These are phyloP conservation scores for Cheirogaleus medius DNA, from an alignment of 2,113 vertebrate genomes.

Conservation along the genomic window DNA sequence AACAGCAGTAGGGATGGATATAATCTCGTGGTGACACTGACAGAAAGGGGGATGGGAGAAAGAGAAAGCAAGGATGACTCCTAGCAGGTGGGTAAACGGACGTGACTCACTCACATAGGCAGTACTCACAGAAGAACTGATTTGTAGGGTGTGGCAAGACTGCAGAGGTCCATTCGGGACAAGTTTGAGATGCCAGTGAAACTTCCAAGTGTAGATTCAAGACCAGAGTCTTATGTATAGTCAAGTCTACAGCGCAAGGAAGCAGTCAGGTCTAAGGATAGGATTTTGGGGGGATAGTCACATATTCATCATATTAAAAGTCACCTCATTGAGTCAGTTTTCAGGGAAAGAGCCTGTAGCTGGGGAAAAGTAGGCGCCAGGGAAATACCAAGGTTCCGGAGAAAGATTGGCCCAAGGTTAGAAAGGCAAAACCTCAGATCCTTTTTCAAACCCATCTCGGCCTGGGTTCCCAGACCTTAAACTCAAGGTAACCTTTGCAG, in stretches of 20 bases:
- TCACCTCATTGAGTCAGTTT: neutral
- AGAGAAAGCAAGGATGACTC: neutral
- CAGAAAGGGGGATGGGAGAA: neutral
- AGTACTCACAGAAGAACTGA: neutral
- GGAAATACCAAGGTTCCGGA: neutral
- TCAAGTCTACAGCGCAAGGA: neutral
- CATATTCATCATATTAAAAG: neutral
- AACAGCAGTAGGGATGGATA: neutral
- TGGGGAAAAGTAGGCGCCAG: neutral
- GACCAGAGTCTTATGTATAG: neutral
- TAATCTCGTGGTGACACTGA: neutral
- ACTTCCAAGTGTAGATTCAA: neutral
- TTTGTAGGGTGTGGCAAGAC: accelerated
- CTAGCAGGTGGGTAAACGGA: accelerated
- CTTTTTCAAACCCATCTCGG: neutral
- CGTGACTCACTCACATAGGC: neutral
- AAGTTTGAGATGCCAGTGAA: neutral
- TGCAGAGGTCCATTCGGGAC: neutral
- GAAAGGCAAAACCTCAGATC: neutral
- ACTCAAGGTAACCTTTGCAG: neutral
- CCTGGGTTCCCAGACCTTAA: neutral
- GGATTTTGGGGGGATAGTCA: neutral
- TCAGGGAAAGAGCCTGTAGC: neutral
- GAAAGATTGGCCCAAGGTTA: neutral
- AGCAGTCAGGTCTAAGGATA: neutral